Evolutionary conservation across 2,888 invertebrate genomes (phyloP).

Genomic region (Megastigmus dorsalis): DNA sequence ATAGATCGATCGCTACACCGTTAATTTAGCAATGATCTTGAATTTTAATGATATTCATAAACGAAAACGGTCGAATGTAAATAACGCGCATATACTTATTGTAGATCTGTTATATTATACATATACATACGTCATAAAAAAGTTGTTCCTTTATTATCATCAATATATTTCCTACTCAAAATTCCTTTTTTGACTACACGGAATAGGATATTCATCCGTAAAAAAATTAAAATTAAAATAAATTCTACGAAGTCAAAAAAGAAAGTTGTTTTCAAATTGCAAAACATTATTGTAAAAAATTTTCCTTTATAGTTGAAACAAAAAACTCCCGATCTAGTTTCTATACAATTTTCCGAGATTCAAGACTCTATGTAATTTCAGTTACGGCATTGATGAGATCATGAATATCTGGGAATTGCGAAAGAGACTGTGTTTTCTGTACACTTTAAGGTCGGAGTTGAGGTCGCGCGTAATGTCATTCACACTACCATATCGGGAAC

Average conservation of each 20-base stretch:
- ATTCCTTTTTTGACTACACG: too few species aligned
- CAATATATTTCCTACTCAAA: too few species aligned
- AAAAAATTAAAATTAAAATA: too few species aligned
- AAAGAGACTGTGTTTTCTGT: conserved; percentile 45
- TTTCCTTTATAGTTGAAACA: neutral
- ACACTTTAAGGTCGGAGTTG: conserved; percentile 48
- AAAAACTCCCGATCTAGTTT: neutral
- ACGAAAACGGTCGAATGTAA: conserved; percentile 6
- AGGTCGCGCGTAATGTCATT: conserved; percentile 47
- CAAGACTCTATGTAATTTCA: conserved; percentile 20
- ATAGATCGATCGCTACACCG: conserved; percentile 5
- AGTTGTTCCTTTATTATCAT: too few species aligned
- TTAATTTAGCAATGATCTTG: conserved; percentile 4
- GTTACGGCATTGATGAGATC: conserved; percentile 57
- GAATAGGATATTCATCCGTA: too few species aligned
- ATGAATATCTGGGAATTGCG: conserved; percentile 50
- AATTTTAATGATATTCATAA: conserved; percentile 12
- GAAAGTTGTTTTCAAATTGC: neutral
- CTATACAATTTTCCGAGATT: conserved; percentile 31
- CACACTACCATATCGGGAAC: conserved; percentile 40
- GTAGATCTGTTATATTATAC: too few species aligned
- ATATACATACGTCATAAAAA: neutral
- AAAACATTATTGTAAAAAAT: conserved; percentile 15
- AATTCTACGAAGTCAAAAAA: too few species aligned
- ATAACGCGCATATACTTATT: neutral